phyloP scores from a whole-genome alignment of 2,888 invertebrate genomes.

The Drosophila mimica region DNA sequence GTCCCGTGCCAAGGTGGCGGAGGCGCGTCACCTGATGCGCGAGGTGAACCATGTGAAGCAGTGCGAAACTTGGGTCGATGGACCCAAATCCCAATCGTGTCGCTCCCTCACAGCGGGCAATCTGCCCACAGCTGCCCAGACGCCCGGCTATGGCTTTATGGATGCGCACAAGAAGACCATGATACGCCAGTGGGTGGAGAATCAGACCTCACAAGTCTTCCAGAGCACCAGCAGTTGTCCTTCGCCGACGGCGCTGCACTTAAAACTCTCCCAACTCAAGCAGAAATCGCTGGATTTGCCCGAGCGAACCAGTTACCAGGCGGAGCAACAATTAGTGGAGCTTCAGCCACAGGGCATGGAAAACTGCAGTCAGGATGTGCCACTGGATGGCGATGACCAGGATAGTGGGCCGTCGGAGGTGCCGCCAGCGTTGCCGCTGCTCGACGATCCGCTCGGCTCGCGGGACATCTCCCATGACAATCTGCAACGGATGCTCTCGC shows the following conservation, averaged over 20 bases:
- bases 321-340: slow-evolving; percentile 85
- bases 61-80: slow-evolving; percentile 97
- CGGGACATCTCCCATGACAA: slow-evolving; percentile 94
- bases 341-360: slow-evolving; percentile 38
- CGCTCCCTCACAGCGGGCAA: slow-evolving; percentile 85
- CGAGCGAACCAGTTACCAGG: slow-evolving; percentile 76
- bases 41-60: slow-evolving; percentile 91
- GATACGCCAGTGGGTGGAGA: slow-evolving; percentile 97
- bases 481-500: slow-evolving; percentile 87
- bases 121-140: slow-evolving; percentile 80
- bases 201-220: slow-evolving; percentile 92
- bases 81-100: slow-evolving; percentile 90
- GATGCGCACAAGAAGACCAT: slow-evolving; percentile 96
- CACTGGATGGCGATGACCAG: slow-evolving; percentile 88
- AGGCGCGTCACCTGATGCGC: slow-evolving; percentile 92
- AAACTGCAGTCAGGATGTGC: slow-evolving; percentile 42
- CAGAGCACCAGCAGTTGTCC: slow-evolving; percentile 85
- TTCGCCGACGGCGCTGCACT: slow-evolving; percentile 85
- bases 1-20: slow-evolving; percentile 92
- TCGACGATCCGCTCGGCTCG: slow-evolving; percentile 92
- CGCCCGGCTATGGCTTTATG: slow-evolving; percentile 93
- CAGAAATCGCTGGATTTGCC: slow-evolving; percentile 83
- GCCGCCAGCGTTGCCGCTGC: slow-evolving; percentile 92
- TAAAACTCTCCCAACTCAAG: slow-evolving; percentile 88
- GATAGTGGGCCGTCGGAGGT: slow-evolving; percentile 93